Percentiles rank a stretch among this genome's conserved stretches.
These are phyloP conservation scores for Sinodicranocentrus sp. DNA, from an alignment of 2,888 invertebrate genomes.

Conservation along the genomic window DNA sequence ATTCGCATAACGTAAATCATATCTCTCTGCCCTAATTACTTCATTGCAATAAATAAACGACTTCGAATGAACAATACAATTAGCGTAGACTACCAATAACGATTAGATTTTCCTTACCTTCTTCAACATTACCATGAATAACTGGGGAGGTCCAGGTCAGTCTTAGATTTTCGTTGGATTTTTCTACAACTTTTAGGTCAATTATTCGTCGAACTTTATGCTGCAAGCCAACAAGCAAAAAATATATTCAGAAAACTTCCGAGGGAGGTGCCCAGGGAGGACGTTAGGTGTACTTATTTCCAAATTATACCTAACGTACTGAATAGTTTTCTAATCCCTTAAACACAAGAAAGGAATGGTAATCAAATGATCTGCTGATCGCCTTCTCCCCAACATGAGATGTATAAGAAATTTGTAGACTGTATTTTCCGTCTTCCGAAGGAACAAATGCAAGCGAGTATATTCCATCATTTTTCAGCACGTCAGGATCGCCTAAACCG, in stretches of 20 bases:
- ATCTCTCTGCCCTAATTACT: neutral
- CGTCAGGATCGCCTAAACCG: constrained; percentile 18
- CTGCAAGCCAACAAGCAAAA: neutral
- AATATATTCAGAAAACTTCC: too few relatives aligned
- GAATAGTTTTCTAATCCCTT: neutral
- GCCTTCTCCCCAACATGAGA: neutral
- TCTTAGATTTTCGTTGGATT: neutral
- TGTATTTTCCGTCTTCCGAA: neutral
- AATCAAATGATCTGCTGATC: neutral
- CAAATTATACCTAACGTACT: too few relatives aligned
- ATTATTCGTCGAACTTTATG: neutral
- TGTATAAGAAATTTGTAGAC: neutral
- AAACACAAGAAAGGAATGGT: neutral
- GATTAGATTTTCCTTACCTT: too few relatives aligned
- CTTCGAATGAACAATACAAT: too few relatives aligned
- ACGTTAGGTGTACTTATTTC: too few relatives aligned
- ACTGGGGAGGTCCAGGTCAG: neutral
- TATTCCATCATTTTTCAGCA: constrained; percentile 18
- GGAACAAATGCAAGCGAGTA: constrained; percentile 5
- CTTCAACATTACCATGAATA: too few relatives aligned
- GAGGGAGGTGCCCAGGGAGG: too few relatives aligned
- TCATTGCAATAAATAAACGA: too few relatives aligned
- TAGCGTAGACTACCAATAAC: too few relatives aligned
- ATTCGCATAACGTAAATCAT: neutral
- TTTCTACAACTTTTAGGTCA: neutral